Evolutionary conservation across 2,888 invertebrate genomes (phyloP).

Genomic region (Agrilus biguttatus): DNA sequence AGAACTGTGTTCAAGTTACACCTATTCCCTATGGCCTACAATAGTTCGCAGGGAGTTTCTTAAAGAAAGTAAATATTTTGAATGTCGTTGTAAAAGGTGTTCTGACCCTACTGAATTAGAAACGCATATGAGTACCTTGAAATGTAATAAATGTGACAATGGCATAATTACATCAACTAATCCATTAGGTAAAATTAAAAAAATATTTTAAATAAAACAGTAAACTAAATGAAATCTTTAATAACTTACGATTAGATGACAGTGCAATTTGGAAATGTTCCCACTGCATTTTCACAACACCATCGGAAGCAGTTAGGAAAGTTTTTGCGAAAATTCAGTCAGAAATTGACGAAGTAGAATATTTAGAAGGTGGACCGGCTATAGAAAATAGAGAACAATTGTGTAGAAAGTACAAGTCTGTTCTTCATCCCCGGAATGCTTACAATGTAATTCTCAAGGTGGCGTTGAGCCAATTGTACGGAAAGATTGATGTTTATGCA

Average conservation of each 20-base stretch:
- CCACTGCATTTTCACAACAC: constrained; percentile 50
- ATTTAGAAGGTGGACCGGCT: constrained; percentile 39
- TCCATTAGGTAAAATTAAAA: constrained; percentile 44
- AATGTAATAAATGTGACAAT: constrained; percentile 63
- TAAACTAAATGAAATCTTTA: not conserved
- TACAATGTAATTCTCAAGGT: constrained; percentile 52
- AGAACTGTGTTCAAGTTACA: constrained; percentile 59
- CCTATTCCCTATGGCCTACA: constrained; percentile 61
- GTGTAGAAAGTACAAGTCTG: constrained; percentile 22
- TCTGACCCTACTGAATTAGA: constrained; percentile 67
- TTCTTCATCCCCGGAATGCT: constrained; percentile 65
- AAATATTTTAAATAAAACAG: not conserved
- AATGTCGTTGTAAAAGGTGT: constrained; percentile 61
- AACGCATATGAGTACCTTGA: constrained; percentile 63
- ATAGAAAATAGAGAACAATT: constrained; percentile 49
- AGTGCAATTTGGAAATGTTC: constrained; percentile 52
- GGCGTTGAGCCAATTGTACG: constrained; percentile 63
- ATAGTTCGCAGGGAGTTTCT: constrained; percentile 53
- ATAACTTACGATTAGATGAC: constrained; percentile 30
- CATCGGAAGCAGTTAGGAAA: constrained; percentile 44
- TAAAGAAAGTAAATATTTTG: constrained; percentile 63
- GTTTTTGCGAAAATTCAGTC: constrained; percentile 48
- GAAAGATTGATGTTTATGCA: constrained; percentile 55
- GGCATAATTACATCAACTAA: constrained; percentile 49
- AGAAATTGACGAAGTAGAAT: constrained; percentile 51